Percentiles rank a stretch among this genome's conserved stretches.
Conservation (phyloP, 1,140 invertebrate species). For the Andrena cerasifolii region DNA sequence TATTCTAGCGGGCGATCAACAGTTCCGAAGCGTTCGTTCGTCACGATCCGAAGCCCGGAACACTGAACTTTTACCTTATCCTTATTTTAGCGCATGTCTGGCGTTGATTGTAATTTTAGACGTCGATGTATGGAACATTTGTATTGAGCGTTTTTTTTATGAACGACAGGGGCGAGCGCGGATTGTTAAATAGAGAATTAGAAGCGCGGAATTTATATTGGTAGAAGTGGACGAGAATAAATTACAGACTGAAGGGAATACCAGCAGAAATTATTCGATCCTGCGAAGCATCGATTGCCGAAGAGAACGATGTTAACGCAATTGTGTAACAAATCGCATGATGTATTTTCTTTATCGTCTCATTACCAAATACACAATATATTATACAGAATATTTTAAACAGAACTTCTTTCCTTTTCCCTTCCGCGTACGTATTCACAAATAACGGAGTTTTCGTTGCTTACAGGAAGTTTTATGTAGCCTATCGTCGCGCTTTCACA, state of each 20-base stretch:
- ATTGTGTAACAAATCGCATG: slow-evolving; percentile 71
- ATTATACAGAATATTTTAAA: slow-evolving; percentile 72
- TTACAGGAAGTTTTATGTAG: slow-evolving; percentile 40
- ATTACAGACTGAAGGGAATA: too few species aligned
- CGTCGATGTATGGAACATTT: slow-evolving; percentile 20
- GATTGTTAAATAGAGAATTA: slow-evolving; percentile 14
- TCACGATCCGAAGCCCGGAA: not conserved
- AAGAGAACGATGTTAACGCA: slow-evolving; percentile 9
- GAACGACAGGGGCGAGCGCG: not conserved
- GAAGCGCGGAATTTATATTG: not conserved
- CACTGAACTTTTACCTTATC: not conserved
- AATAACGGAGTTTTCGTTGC: slow-evolving; percentile 62
- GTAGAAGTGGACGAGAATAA: not conserved
- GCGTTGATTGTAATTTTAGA: slow-evolving; percentile 15
- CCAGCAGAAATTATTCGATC: too few species aligned
- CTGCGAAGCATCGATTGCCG: not conserved
- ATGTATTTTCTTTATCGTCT: slow-evolving; percentile 68
- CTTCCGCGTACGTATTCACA: slow-evolving; percentile 65
- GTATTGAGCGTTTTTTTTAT: slow-evolving; percentile 1
- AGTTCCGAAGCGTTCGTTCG: not conserved
- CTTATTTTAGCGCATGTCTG: not conserved
- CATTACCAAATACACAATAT: slow-evolving; percentile 75
- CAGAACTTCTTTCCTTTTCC: slow-evolving; percentile 49
- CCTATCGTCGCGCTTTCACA: slow-evolving; percentile 35
- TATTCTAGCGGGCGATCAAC: slow-evolving; percentile 57